A percentile compares a stretch with the other conserved stretches of the same genome.
Conservation (phyloP, 2,113 vertebrate species). For the Rhinolophus sinicus region DNA sequence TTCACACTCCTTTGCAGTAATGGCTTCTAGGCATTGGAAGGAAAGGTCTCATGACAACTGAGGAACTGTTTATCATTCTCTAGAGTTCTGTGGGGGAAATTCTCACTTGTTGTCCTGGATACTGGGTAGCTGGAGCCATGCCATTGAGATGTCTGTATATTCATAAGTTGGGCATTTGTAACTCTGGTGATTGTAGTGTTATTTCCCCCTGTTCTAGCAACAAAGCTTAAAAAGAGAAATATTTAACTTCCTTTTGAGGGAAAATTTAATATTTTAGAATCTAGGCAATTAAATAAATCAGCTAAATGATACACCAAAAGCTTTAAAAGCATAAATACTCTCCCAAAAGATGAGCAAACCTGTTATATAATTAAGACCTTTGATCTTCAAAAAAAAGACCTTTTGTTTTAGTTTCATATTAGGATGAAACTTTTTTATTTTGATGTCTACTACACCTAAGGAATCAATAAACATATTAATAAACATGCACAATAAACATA, state of each 20-base stretch:
- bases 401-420: constrained; percentile 37
- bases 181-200: background rate
- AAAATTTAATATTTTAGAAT: constrained; percentile 35
- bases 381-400: too few relatives aligned
- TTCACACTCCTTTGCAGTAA: background rate
- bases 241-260: constrained; percentile 34
- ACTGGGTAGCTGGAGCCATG: background rate
- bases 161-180: background rate
- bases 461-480: background rate
- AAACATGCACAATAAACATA: background rate
- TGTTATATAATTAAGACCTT: background rate
- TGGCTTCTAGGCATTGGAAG: background rate
- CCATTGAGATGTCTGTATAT: background rate
- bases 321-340: background rate
- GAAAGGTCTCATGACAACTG: background rate
- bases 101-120: background rate
- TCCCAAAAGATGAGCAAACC: background rate
- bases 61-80: background rate
- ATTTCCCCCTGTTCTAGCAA: background rate
- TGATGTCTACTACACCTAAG: background rate
- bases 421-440: constrained; percentile 3
- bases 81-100: background rate
- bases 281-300: background rate
- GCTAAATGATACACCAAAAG: background rate
- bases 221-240: background rate